Conservation (phyloP, 1,140 invertebrate genomes). For the Tetramorium parvispinum region DNA sequence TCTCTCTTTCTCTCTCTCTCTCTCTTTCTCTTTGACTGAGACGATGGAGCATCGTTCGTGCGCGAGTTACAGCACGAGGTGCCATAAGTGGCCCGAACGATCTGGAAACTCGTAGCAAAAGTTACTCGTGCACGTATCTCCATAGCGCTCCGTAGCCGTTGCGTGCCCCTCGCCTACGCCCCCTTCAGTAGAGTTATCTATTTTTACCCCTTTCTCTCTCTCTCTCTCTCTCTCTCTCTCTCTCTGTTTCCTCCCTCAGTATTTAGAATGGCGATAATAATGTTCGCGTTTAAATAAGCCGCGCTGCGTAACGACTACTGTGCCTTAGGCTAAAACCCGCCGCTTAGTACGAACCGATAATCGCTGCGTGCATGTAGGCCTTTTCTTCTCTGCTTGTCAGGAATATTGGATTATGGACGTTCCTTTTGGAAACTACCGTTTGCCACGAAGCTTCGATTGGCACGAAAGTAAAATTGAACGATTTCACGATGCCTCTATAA, state of each 20-base stretch:
- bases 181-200: constrained; percentile 1
- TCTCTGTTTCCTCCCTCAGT: background rate
- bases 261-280: constrained; percentile 44
- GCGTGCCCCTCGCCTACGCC: background rate
- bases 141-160: background rate
- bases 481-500: background rate
- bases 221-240: too few relatives aligned
- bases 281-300: constrained; percentile 25
- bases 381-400: background rate
- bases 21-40: constrained; percentile 33
- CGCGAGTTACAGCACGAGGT: constrained; percentile 13
- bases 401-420: constrained; percentile 47
- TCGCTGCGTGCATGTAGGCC: constrained; percentile 12
- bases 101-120: constrained; percentile 46
- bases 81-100: constrained; percentile 63
- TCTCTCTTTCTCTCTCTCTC: background rate
- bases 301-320: constrained; percentile 23
- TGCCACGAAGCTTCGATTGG: background rate
- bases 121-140: constrained; percentile 32
- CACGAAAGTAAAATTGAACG: constrained; percentile 26
- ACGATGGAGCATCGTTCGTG: constrained; percentile 27
- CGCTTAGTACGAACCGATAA: constrained; percentile 27
- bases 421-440: constrained; percentile 1
- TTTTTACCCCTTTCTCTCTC: background rate
- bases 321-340: constrained; percentile 22